These are phyloP conservation scores for Hyalella azteca DNA, from an alignment of 2,888 invertebrate genomes.

Conservation along the genomic window DNA sequence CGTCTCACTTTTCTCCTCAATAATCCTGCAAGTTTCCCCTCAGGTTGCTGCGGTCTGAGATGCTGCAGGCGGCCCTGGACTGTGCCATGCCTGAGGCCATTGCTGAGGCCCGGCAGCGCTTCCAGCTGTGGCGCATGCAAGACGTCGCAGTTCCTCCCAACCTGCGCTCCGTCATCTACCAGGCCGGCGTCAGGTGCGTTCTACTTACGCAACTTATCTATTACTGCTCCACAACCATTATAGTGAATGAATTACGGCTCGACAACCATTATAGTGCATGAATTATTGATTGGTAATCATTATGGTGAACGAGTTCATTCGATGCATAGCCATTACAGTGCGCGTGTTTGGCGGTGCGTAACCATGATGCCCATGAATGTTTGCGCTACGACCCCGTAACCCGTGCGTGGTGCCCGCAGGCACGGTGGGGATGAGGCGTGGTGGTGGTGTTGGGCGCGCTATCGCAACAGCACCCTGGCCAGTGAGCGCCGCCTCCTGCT, in stretches of 20 bases:
- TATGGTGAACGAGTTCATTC: no score
- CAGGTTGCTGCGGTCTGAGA: slow-evolving; percentile 75
- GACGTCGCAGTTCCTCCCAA: slow-evolving; percentile 75
- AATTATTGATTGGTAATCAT: no score
- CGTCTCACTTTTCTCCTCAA: no score
- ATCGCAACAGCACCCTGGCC: slow-evolving; percentile 71
- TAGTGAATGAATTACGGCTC: no score
- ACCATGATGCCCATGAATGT: no score
- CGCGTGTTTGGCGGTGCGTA: no score
- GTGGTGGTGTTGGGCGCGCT: slow-evolving; percentile 77
- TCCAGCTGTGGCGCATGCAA: slow-evolving; percentile 74
- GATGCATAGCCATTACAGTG: no score
- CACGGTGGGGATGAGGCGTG: slow-evolving; percentile 75
- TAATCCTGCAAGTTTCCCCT: no score
- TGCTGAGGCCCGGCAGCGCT: slow-evolving; percentile 72
- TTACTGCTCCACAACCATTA: no score
- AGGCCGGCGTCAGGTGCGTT: slow-evolving; percentile 64
- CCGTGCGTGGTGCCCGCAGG: slow-evolving; percentile 30
- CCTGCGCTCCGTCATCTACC: slow-evolving; percentile 74
- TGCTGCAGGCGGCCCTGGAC: slow-evolving; percentile 75
- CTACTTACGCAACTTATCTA: neutral
- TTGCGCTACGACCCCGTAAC: no score
- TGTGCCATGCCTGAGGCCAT: slow-evolving; percentile 75
- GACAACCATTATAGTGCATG: no score
- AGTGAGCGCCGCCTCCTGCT: slow-evolving; percentile 76